Base-by-base conservation (phyloP, 2,113 vertebrate species). In the Xenopus laevis region DNA sequence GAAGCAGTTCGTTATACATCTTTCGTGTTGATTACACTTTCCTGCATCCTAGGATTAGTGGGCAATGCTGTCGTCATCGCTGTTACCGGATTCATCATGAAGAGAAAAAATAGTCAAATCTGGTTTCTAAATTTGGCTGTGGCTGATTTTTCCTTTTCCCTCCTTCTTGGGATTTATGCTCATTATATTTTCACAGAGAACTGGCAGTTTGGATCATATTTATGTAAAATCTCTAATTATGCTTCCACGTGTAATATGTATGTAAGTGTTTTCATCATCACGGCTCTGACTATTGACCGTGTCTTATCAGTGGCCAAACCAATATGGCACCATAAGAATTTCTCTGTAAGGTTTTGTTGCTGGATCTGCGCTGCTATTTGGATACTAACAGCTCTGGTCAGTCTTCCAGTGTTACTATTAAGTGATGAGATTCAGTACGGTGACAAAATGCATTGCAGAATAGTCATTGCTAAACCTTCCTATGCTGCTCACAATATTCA, bases 121-220 rank as follows among this genome's bases (percentile, higher is more conserved):
- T 74, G 72, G 72, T 74, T 74, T 44, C 40, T 66, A 40, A 67
- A 74, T 21, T 52, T 74, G 55, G 72, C 72, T 1, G 7, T 67
- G 1, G 72, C 72, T 9, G 72, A 74, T 33, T 67, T 74, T n/a
- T 3, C 13, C 33, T 66, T 65, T 18, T 18, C 27, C 58, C 44
- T 74, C 9, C 9, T 66, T 27, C 21, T 74, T 4, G 47, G 15
- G 47, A 2, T 50, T 50, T 13, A 67, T 2, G 53, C 21, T 10
- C 64, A 18, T 12, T 46, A 15, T 7, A 9, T 67, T 12, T 3
- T 66, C 15, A 15, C 10, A 7, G 72, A 13, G 8, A 12, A 44
- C 17, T 74, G 72, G 72, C 53, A 64, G 1, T 74, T 18, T 60
- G 72, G 72, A 15, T 7, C 7, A 4, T 9, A 1, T 21, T 20